These are phyloP conservation scores for Molossus molossus DNA, from an alignment of 2,797 vertebrate species.

Conservation along the genomic window DNA sequence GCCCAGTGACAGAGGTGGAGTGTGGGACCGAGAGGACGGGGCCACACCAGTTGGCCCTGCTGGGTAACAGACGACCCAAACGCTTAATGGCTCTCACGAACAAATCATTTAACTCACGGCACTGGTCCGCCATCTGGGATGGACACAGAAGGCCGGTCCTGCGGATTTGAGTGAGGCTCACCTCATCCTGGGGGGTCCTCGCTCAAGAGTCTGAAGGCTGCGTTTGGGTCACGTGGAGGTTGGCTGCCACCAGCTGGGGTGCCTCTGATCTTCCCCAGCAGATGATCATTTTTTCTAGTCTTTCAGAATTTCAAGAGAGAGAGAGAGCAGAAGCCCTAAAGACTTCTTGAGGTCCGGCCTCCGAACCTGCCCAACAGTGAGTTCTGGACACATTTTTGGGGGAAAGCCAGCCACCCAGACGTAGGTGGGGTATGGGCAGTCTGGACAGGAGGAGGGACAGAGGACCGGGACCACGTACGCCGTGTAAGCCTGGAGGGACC, in stretches of 20 bases:
- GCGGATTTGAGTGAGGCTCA: not conserved
- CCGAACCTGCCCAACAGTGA: not conserved
- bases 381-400: not conserved
- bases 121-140: not conserved
- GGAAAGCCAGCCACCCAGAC: not conserved
- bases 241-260: too few species aligned
- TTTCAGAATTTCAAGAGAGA: not conserved
- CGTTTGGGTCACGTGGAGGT: not conserved
- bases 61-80: not conserved
- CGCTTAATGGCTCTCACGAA: not conserved
- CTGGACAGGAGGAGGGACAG: not conserved
- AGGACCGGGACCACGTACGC: not conserved
- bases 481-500: not conserved
- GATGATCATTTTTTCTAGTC: not conserved
- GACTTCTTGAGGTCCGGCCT: not conserved
- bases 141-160: not conserved
- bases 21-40: not conserved
- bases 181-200: not conserved
- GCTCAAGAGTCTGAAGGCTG: not conserved
- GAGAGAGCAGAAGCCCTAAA: not conserved
- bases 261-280: not conserved
- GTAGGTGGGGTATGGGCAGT: not conserved
- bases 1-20: fast-evolving
- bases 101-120: not conserved
- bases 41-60: not conserved